A percentile compares a stretch with the other conserved stretches of the same genome.
These are phyloP conservation scores for Torymus texanus DNA, from an alignment of 2,888 invertebrate genomes.

Conservation along the genomic window DNA sequence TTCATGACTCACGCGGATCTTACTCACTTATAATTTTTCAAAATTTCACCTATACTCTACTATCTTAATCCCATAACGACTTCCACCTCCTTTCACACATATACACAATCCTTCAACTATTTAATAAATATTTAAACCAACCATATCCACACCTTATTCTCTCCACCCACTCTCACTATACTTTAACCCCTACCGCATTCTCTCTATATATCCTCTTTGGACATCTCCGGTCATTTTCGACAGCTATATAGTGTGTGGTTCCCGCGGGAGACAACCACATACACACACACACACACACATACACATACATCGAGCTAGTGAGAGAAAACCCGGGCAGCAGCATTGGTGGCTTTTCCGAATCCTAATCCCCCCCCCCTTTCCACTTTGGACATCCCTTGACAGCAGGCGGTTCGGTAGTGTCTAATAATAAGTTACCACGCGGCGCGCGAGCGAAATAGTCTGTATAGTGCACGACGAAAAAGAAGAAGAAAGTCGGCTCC, in stretches of 20 bases:
- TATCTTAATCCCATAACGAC: too few species aligned
- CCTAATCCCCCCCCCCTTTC: constrained; percentile 59
- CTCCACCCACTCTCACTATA: too few species aligned
- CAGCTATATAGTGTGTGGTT: neutral
- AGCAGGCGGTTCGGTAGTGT: constrained; percentile 57
- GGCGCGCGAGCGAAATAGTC: neutral
- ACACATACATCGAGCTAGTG: neutral
- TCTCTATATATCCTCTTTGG: constrained; percentile 10
- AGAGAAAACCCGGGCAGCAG: constrained; percentile 4
- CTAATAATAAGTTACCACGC: constrained; percentile 59
- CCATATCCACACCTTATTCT: too few species aligned
- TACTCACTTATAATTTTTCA: too few species aligned
- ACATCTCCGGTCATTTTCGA: constrained; percentile 35
- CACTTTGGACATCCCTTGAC: constrained; percentile 59
- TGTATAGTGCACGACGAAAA: neutral
- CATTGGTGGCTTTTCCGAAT: constrained; percentile 56
- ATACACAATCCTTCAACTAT: too few species aligned
- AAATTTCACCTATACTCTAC: too few species aligned
- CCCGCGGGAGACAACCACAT: constrained; percentile 61
- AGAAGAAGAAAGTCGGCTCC: constrained; percentile 24
- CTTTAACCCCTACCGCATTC: neutral
- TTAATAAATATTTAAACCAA: too few species aligned
- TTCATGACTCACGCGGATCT: too few species aligned
- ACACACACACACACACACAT: too few species aligned
- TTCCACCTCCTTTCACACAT: too few species aligned